phyloP scores from a whole-genome alignment of 92 coral and sea anemone genomes.

The Metridium senile region DNA sequence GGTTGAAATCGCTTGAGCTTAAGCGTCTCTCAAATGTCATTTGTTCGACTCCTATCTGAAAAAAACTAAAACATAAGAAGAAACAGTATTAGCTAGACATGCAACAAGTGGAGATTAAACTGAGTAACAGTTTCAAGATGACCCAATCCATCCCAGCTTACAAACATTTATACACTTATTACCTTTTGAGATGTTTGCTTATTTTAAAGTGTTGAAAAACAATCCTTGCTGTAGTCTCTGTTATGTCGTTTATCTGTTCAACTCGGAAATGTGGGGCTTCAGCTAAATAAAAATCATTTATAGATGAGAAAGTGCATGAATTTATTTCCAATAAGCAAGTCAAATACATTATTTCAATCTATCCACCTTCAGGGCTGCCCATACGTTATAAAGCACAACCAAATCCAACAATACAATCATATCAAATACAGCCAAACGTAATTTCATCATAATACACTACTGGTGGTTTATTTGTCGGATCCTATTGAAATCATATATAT shows the following conservation, averaged over 20 bases:
- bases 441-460: too few species aligned
- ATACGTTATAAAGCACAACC: too few species aligned
- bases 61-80: neutral
- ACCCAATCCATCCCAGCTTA: neutral
- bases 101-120: neutral
- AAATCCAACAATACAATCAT: too few species aligned
- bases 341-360: too few species aligned
- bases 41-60: neutral
- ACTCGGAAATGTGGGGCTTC: neutral
- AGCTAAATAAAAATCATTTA: neutral
- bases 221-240: constrained; percentile 15
- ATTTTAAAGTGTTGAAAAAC: neutral
- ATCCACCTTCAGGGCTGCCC: too few species aligned
- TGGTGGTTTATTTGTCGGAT: too few species aligned
- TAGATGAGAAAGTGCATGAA: too few species aligned
- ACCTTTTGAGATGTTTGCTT: neutral
- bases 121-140: too few species aligned
- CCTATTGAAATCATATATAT: too few species aligned
- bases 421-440: too few species aligned
- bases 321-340: too few species aligned
- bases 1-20: neutral
- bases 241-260: neutral
- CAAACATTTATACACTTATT: neutral
- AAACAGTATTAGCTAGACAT: neutral
- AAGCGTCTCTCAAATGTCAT: neutral